Percentiles rank a stretch among this genome's conserved stretches.
Conservation (phyloP, 1,140 invertebrate species). For the Caenorhabditis elegans region WBcel235 BX284605.5:12515001-12515500, state of each 20-base stretch:
- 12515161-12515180: slow-evolving; percentile 78
- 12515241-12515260: slow-evolving; percentile 91
- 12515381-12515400: slow-evolving; percentile 59
- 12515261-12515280: not conserved
- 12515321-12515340: slow-evolving; percentile 66
- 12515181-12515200: slow-evolving; percentile 97
- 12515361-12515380: slow-evolving; percentile 66
- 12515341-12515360: slow-evolving; percentile 67
- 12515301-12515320: slow-evolving; percentile 71
- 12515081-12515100: not conserved
- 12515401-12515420: slow-evolving; percentile 66
- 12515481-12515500: slow-evolving; percentile 95
- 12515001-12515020: not conserved
- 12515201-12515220: slow-evolving; percentile 96
- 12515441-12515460: slow-evolving; percentile 89
- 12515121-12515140: slow-evolving; percentile 24
- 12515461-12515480: slow-evolving; percentile 99
- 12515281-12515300: slow-evolving; percentile 55
- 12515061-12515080: slow-evolving; percentile 24
- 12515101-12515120: not conserved
- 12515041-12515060: not conserved
- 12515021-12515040: not conserved
- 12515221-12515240: slow-evolving; percentile 97
- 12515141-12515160: slow-evolving; percentile 63
- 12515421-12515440: slow-evolving; percentile 79